phyloP scores from a whole-genome alignment of 2,888 invertebrate genomes.

The Folsomia manolachei region DNA sequence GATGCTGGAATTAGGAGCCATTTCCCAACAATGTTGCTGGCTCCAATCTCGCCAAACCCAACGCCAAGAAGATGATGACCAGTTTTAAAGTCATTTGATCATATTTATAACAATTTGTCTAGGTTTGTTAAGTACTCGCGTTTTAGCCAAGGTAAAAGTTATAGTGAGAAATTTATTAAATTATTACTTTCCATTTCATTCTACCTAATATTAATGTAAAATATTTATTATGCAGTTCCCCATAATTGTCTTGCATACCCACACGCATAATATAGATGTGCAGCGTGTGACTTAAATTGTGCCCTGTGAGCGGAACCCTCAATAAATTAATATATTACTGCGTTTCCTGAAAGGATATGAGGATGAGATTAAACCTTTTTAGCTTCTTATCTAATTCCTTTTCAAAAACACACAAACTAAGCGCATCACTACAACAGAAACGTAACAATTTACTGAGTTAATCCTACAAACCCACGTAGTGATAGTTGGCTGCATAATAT shows the following conservation, averaged over 20 bases:
- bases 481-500: no score
- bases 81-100: not conserved
- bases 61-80: slow-evolving; percentile 8
- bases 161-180: not conserved
- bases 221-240: not conserved
- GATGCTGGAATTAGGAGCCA: slow-evolving; percentile 49
- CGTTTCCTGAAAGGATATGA: not conserved
- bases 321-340: no score
- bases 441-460: not conserved
- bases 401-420: not conserved
- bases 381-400: not conserved
- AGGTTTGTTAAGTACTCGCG: no score
- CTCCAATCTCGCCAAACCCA: slow-evolving; percentile 13
- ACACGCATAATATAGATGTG: not conserved
- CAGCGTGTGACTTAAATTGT: not conserved
- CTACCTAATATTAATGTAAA: not conserved
- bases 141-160: not conserved
- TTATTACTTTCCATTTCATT: slow-evolving; percentile 3
- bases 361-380: not conserved
- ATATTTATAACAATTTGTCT: no score
- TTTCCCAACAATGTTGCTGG: slow-evolving; percentile 46
- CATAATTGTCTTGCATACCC: not conserved
- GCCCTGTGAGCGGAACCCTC: not conserved
- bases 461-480: no score
- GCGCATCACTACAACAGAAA: not conserved